A percentile compares a stretch with the other conserved stretches of the same genome.
Conservation (phyloP, 1,140 invertebrate genomes). For the Atta texana region DNA sequence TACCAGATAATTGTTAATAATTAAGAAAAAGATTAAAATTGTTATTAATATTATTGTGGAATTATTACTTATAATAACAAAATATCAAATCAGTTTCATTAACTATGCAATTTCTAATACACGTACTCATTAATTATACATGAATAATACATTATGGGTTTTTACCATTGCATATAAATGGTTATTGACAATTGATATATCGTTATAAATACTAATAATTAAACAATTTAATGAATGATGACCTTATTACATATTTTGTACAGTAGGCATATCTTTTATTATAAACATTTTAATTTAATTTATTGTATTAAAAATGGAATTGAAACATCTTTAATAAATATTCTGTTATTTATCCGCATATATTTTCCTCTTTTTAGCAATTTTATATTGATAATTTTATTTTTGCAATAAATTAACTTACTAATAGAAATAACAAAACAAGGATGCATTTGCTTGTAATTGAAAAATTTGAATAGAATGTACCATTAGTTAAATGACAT, state of each 20-base stretch:
- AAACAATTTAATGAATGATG: neutral
- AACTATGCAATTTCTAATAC: neutral
- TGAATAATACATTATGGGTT: neutral
- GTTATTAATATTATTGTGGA: conserved; percentile 10
- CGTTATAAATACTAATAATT: conserved; percentile 46
- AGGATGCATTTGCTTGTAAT: neutral
- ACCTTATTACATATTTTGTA: conserved; percentile 17
- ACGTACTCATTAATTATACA: conserved; percentile 32
- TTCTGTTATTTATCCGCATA: neutral
- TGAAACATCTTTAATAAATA: neutral
- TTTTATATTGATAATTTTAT: conserved; percentile 6
- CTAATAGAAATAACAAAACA: conserved; percentile 9
- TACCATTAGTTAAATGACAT: neutral
- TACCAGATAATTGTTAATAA: neutral
- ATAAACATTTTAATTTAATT: conserved; percentile 20
- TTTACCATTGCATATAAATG: conserved; percentile 20
- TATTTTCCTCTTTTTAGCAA: conserved; percentile 1
- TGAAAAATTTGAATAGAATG: neutral
- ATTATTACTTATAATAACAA: neutral
- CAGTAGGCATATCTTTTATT: neutral
- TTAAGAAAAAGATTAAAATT: neutral
- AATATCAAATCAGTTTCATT: conserved; percentile 27
- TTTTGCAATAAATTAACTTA: neutral
- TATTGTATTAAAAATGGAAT: neutral
- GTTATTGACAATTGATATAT: conserved; percentile 17